Conservation (phyloP, 2,888 invertebrate genomes). For the Spilarctia lutea region DNA sequence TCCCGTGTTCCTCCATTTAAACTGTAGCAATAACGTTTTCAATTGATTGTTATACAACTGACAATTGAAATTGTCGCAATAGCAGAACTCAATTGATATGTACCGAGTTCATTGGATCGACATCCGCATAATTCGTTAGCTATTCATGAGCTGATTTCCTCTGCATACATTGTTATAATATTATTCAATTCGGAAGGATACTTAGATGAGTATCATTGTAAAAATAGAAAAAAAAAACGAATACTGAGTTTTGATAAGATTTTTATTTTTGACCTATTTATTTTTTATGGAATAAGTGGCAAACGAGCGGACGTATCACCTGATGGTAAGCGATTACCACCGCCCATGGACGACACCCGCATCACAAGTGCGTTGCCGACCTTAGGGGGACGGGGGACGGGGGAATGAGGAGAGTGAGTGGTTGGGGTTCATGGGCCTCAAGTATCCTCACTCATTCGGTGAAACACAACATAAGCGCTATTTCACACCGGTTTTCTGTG, state of each 20-base stretch:
- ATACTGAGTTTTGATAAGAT: neutral
- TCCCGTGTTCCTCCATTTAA: neutral
- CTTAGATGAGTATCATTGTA: neutral
- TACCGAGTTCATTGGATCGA: conserved; percentile 10
- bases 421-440: too few relatives aligned
- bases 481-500: too few relatives aligned
- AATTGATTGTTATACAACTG: neutral
- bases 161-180: conserved; percentile 50
- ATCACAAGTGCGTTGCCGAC: too few relatives aligned
- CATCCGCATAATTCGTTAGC: conserved; percentile 60
- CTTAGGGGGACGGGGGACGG: too few relatives aligned
- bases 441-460: too few relatives aligned
- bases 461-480: too few relatives aligned
- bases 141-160: conserved; percentile 67
- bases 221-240: neutral
- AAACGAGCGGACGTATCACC: too few relatives aligned
- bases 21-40: neutral
- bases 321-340: too few relatives aligned
- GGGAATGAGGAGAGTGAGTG: too few relatives aligned
- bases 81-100: neutral
- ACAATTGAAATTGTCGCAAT: neutral
- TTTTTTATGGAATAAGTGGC: too few relatives aligned
- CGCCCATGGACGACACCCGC: too few relatives aligned
- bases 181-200: neutral
- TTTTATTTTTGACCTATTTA: too few relatives aligned